Conservation (phyloP, 2,113 vertebrate genomes). For the Progne subis region DNA sequence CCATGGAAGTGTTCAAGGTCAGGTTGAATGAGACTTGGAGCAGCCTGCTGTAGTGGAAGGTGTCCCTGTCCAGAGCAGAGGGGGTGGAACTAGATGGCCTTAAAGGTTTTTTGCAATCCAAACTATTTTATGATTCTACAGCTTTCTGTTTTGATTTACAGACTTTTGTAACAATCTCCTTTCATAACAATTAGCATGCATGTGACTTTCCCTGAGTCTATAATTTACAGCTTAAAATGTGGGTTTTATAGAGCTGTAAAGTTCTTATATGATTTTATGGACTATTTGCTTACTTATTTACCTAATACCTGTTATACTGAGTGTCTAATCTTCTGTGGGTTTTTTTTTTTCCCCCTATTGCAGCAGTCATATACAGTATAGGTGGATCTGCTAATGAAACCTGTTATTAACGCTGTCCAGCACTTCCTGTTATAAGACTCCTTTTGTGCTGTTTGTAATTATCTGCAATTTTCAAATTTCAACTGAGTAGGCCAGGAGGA, state of each 20-base stretch:
- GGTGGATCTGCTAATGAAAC: slow-evolving; percentile 7
- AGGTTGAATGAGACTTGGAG: neutral
- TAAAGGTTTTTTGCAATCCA: neutral
- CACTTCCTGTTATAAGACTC: slow-evolving; percentile 33
- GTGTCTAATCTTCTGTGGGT: neutral
- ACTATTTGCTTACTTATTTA: neutral
- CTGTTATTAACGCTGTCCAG: slow-evolving; percentile 27
- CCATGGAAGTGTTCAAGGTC: neutral
- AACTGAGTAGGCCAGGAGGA: neutral
- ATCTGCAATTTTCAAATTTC: slow-evolving; percentile 42
- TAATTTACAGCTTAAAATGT: neutral
- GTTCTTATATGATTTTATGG: neutral
- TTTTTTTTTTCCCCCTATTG: neutral
- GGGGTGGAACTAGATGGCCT: neutral
- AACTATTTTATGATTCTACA: neutral
- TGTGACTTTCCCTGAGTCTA: neutral
- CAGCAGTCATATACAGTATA: neutral
- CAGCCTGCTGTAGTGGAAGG: neutral
- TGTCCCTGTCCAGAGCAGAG: neutral
- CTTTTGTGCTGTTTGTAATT: slow-evolving; percentile 14
- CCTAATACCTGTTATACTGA: neutral
- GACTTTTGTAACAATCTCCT: neutral
- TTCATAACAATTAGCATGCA: neutral
- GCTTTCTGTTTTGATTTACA: neutral
- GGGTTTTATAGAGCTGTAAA: neutral